These are phyloP conservation scores for Neoarius graeffei DNA, from an alignment of 2,113 vertebrate species.

Conservation along the genomic window DNA sequence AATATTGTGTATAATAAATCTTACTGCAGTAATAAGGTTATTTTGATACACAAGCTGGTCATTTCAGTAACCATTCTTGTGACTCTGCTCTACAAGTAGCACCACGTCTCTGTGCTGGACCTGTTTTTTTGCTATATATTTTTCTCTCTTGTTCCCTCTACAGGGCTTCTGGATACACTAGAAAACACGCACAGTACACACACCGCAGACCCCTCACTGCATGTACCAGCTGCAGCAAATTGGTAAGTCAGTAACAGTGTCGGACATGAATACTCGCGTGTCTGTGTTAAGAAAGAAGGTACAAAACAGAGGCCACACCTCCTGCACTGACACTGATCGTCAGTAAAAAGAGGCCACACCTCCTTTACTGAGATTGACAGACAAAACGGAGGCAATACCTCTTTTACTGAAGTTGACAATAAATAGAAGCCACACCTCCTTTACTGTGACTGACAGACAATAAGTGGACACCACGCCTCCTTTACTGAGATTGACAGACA, in stretches of 20 bases:
- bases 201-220: neutral
- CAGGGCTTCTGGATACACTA: constrained; percentile 69
- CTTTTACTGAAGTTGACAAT: neutral
- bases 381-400: neutral
- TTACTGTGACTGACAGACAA: neutral
- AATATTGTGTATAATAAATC: neutral
- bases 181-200: neutral
- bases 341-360: neutral
- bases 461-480: neutral
- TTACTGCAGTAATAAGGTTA: neutral
- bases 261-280: neutral
- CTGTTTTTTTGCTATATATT: neutral
- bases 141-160: constrained; percentile 11
- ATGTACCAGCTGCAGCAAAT: constrained; percentile 40
- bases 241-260: neutral
- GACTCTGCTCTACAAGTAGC: neutral
- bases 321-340: neutral
- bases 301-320: neutral
- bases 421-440: neutral
- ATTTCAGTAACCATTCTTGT: neutral
- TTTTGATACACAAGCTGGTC: neutral
- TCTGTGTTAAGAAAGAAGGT: neutral
- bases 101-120: neutral
- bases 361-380: neutral
- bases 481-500: neutral